Percentiles rank a stretch among this genome's conserved stretches.
Evolutionary conservation across 2,888 invertebrate species (phyloP).

Genomic region (Cryptosula pallasiana): DNA sequence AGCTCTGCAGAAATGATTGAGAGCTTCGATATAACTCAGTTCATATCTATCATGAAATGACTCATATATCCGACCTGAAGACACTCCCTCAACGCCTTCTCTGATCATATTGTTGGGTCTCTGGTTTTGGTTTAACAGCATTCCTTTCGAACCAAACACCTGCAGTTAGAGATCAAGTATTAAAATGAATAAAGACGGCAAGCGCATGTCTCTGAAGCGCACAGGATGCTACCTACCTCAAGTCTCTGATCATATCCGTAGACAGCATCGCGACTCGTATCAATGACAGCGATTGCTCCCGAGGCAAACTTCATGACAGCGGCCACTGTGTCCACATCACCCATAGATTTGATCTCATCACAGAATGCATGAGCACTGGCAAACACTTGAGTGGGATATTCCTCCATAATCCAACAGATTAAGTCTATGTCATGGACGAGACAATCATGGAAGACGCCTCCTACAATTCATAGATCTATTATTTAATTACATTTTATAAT

Average conservation of each 20-base stretch:
- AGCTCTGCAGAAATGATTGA: not conserved
- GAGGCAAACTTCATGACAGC: constrained; percentile 62
- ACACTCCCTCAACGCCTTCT: not conserved
- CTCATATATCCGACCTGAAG: not conserved
- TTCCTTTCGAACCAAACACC: constrained; percentile 41
- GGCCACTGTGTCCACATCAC: constrained; percentile 64
- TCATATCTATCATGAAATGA: constrained; percentile 15
- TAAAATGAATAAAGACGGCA: too few relatives aligned
- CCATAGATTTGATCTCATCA: constrained; percentile 60
- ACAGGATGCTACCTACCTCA: too few relatives aligned
- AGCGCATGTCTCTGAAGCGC: too few relatives aligned
- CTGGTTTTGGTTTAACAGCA: constrained; percentile 37
- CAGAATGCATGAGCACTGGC: constrained; percentile 59
- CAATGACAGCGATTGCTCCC: constrained; percentile 62
- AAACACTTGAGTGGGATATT: constrained; percentile 61
- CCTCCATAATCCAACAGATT: constrained; percentile 63
- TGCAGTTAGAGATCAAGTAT: too few relatives aligned
- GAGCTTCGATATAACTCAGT: constrained; percentile 1
- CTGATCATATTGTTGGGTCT: not conserved
- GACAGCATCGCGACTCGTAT: constrained; percentile 61
- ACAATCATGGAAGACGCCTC: constrained; percentile 67
- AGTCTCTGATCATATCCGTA: constrained; percentile 68
- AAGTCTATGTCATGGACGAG: constrained; percentile 67
- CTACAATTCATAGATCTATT: constrained; percentile 47
- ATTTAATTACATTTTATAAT: too few relatives aligned